These are phyloP conservation scores for Pseudomugil tenellus DNA, from an alignment of 2,797 vertebrate species.

Conservation along the genomic window DNA sequence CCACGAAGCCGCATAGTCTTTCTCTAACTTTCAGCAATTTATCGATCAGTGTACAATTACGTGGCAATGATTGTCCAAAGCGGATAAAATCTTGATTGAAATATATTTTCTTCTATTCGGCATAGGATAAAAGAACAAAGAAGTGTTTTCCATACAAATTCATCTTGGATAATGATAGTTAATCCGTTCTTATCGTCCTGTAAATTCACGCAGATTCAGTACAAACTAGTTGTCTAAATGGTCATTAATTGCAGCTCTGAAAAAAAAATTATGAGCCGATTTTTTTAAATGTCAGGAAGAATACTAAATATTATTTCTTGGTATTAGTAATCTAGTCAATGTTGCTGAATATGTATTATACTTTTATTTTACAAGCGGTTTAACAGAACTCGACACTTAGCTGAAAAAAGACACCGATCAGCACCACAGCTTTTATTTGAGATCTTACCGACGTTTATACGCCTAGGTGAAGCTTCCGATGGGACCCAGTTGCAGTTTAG, in stretches of 20 bases:
- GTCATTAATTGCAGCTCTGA: neutral
- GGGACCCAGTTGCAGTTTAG: neutral
- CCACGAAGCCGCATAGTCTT: too few relatives aligned
- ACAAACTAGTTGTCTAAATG: neutral
- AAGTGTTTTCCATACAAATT: neutral
- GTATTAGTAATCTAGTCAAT: neutral
- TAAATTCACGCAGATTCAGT: neutral
- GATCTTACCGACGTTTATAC: neutral
- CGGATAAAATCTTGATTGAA: neutral
- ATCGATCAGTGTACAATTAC: neutral
- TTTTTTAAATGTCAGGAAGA: neutral
- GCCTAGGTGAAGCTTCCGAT: neutral
- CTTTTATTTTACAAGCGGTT: neutral
- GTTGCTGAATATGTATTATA: neutral
- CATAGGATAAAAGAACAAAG: neutral
- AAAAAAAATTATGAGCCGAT: neutral
- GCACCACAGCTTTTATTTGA: neutral
- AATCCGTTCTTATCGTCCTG: neutral
- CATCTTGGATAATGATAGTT: neutral
- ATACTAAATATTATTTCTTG: rapidly evolving
- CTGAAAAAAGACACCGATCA: neutral
- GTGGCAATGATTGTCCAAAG: neutral
- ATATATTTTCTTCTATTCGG: neutral
- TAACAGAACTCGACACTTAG: neutral
- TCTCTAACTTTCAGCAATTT: neutral